Evolutionary conservation across 1,140 invertebrate genomes (phyloP), one percentile per base, ranked within the genome.

Genomic region (Drosophila melanogaster): DNA sequence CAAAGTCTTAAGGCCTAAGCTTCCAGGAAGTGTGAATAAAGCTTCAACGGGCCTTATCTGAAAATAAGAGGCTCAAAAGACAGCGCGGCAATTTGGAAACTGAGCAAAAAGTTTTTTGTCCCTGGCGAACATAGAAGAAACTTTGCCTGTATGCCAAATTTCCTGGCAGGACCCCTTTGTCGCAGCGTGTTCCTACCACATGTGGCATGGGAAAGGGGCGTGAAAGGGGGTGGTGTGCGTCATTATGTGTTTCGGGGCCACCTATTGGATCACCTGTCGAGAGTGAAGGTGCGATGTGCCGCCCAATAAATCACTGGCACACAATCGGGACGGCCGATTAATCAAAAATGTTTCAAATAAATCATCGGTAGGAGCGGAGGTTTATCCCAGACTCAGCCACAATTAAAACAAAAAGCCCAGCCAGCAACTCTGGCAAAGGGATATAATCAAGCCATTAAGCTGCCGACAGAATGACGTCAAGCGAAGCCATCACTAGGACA

Each of bases 381-480:
- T 8, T 49, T 40, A 37, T 35, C 11, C 41, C 41, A 59, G 53
- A 46, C 41, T 30, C 44, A 35, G 12, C 17, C 49, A 61, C 66
- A 84, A 86, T 81, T 80, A 80, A 81, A 77, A 77, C 47, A 44
- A 54, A 54, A 38, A 49, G 15, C 38, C 10, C 30, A 24, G 33
- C 17, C 57, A 50, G 57, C 49, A 70, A 33, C 40, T 38, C 49
- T 47, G 77, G 59, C 55, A 33, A 78, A 59, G 59, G 60, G 64
- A 37, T 81, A 78, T 87, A 86, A 86, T 81, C 86, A 86, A 81
- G 78, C 50, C 69, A 67, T 75, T 69, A 87, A 71, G 35, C 69
- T 72, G 65, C 47, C 65, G 81, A 72, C 81, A 87, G 74, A 47
- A 38, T 60, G 70, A 81, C 75, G 58, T 60, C 37, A 54, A 22